A percentile compares a stretch with the other conserved stretches of the same genome.
phyloP scores from a whole-genome alignment of 2,888 invertebrate genomes.

The Harpagoxenus sublaevis region DNA sequence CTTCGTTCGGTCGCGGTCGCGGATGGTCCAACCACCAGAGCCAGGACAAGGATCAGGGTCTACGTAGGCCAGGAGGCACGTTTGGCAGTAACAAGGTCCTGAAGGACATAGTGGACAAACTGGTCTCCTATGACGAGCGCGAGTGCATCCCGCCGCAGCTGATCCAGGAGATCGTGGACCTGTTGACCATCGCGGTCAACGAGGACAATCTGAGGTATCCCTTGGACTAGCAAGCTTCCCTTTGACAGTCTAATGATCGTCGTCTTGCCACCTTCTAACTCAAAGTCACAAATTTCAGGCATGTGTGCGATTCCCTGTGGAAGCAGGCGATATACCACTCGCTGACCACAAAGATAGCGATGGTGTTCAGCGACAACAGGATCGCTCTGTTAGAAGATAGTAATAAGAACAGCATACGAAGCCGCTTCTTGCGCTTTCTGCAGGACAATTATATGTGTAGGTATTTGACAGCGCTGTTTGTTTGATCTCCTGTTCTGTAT shows the following conservation, averaged over 20 bases:
- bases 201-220: constrained; percentile 62
- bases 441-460: constrained; percentile 13
- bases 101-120: constrained; percentile 61
- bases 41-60: constrained; percentile 50
- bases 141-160: constrained; percentile 31
- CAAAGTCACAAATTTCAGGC: constrained; percentile 41
- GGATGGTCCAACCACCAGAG: constrained; percentile 64
- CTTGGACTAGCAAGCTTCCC: background rate
- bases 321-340: constrained; percentile 70
- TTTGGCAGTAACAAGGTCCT: constrained; percentile 45
- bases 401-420: constrained; percentile 65
- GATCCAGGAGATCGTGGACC: constrained; percentile 50
- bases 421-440: constrained; percentile 42
- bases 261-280: background rate
- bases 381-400: constrained; percentile 14
- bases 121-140: constrained; percentile 60
- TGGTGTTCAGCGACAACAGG: constrained; percentile 50
- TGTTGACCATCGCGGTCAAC: constrained; percentile 24
- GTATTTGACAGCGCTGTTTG: constrained; percentile 11
- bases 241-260: background rate
- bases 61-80: constrained; percentile 73
- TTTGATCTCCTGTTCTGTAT: background rate
- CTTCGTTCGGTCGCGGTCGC: constrained; percentile 74
- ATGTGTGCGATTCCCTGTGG: constrained; percentile 65
- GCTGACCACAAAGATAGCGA: constrained; percentile 71